phyloP scores from a whole-genome alignment of 1,140 invertebrate genomes.

The Dendroctonus valens region DNA sequence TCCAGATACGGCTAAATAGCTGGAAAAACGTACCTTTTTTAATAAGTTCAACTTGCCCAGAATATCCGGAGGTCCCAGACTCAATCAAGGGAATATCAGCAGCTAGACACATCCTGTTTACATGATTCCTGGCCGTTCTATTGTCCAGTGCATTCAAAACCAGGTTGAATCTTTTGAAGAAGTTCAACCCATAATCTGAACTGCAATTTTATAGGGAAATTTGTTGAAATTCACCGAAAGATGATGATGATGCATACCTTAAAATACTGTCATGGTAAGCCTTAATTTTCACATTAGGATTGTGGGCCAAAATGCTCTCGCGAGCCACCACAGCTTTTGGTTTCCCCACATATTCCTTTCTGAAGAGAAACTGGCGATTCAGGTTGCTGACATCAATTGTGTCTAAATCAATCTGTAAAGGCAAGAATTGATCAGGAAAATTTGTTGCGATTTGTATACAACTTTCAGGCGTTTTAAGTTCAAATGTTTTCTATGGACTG shows the following conservation, averaged over 20 bases:
- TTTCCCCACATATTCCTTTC: constrained; percentile 96
- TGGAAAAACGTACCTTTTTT: constrained; percentile 62
- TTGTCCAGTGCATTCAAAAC: constrained; percentile 99
- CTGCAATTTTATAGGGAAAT: constrained; percentile 57
- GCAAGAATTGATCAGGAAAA: no score
- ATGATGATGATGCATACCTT: constrained; percentile 58
- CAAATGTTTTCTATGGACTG: no score
- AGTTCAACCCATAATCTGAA: constrained; percentile 84
- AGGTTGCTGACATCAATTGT: constrained; percentile 99
- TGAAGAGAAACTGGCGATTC: constrained; percentile 97
- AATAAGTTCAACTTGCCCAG: constrained; percentile 89
- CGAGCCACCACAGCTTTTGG: constrained; percentile 88
- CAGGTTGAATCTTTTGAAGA: constrained; percentile 89
- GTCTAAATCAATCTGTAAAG: constrained; percentile 91
- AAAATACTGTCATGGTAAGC: constrained; percentile 94
- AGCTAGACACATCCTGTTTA: constrained; percentile 98
- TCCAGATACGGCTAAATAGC: background rate
- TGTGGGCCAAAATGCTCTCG: constrained; percentile 85
- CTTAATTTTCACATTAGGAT: constrained; percentile 83
- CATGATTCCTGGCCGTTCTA: constrained; percentile 92
- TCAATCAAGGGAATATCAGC: constrained; percentile 93
- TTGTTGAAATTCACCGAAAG: constrained; percentile 7
- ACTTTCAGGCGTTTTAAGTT: no score
- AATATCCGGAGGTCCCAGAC: constrained; percentile 95
- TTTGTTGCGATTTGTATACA: no score